phyloP scores from a whole-genome alignment of 2,888 invertebrate species.

The Agrochola lota region DNA sequence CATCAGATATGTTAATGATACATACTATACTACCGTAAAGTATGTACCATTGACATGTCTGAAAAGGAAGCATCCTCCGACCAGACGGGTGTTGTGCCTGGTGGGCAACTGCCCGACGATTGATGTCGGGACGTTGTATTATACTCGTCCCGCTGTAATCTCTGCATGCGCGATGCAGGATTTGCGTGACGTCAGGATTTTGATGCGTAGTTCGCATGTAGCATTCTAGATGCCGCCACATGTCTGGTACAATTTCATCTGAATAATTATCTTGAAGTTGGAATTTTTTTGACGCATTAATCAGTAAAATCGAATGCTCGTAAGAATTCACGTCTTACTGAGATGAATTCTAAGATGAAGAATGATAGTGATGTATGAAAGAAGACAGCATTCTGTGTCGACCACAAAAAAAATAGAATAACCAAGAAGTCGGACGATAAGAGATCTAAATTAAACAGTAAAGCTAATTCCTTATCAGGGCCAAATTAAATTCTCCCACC shows the following conservation, averaged over 20 bases:
- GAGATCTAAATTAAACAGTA: not conserved
- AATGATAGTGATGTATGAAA: not conserved
- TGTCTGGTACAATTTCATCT: slow-evolving; percentile 11
- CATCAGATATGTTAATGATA: no score
- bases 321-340: not conserved
- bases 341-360: not conserved
- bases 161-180: no score
- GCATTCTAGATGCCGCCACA: not conserved
- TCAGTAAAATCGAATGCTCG: not conserved
- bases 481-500: not conserved
- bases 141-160: no score
- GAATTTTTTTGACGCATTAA: not conserved
- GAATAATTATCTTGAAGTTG: not conserved
- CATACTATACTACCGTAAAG: slow-evolving; percentile 12
- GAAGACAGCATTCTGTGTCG: not conserved
- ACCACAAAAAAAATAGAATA: not conserved
- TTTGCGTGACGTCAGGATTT: no score
- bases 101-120: no score
- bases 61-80: no score
- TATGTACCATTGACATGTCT: slow-evolving; percentile 5
- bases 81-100: no score
- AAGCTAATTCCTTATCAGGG: not conserved
- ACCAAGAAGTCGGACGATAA: not conserved
- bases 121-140: no score
- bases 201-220: no score